Evolutionary conservation across 2,113 vertebrate genomes (phyloP).

Genomic region (Setophaga coronata): DNA sequence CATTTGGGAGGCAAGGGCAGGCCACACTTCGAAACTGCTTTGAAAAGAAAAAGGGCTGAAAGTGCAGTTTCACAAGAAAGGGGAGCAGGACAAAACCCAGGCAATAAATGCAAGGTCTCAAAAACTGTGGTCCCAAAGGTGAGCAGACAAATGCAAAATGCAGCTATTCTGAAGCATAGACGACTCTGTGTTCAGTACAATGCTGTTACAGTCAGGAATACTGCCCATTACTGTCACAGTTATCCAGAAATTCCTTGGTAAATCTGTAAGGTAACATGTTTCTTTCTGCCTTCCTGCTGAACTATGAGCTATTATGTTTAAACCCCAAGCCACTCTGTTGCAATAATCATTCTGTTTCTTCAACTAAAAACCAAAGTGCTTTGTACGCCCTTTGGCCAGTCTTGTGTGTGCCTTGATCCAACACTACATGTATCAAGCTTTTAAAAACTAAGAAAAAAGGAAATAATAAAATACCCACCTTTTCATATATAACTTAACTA

Average conservation of each 20-base stretch:
- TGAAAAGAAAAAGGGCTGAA: background rate
- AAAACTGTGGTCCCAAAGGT: background rate
- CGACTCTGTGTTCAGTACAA: background rate
- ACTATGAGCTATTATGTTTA: conserved; percentile 82
- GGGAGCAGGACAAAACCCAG: background rate
- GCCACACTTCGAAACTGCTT: background rate
- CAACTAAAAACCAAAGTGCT: conserved; percentile 99
- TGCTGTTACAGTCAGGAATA: conserved; percentile 69
- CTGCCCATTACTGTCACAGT: conserved; percentile 82
- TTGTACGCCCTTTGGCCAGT: conserved; percentile 99
- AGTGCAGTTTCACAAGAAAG: background rate
- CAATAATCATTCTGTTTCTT: conserved; percentile 86
- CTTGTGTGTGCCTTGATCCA: conserved; percentile 99
- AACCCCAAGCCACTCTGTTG: conserved; percentile 84
- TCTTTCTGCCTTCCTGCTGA: conserved; percentile 81
- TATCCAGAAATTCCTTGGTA: conserved; percentile 62
- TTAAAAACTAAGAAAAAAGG: conserved; percentile 75
- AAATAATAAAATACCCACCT: conserved; percentile 84
- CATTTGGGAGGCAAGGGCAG: background rate
- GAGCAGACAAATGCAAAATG: background rate
- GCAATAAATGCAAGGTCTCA: background rate
- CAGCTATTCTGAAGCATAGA: background rate
- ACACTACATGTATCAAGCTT: conserved; percentile 99
- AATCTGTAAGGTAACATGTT: conserved; percentile 72
- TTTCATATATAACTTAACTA: conserved; percentile 95